Conservation (phyloP, 2,113 vertebrate species). For the Cisticola juncidis region DNA sequence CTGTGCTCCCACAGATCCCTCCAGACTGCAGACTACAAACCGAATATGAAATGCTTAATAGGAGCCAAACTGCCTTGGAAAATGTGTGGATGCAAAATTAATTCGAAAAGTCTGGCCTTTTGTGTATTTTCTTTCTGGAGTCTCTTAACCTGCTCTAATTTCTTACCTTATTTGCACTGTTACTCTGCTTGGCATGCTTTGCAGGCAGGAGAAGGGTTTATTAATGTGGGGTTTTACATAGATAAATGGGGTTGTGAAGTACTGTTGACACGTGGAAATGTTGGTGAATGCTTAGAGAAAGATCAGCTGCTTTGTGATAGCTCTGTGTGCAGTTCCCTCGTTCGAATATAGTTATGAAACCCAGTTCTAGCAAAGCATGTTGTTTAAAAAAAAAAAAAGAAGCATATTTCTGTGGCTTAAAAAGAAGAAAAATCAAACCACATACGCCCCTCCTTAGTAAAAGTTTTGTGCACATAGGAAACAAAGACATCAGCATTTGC, state of each 20-base stretch:
- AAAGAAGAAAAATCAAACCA: background rate
- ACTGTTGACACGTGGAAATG: conserved; percentile 2
- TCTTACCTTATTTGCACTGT: background rate
- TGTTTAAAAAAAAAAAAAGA: background rate
- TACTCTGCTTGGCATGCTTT: background rate
- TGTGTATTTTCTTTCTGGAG: background rate
- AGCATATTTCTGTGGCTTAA: background rate
- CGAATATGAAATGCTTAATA: background rate
- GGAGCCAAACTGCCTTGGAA: background rate
- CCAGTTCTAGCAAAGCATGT: background rate
- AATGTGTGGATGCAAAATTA: background rate
- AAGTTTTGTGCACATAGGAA: conserved; percentile 31
- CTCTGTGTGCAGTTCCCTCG: background rate
- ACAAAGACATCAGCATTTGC: conserved; percentile 70
- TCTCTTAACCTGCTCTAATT: background rate
- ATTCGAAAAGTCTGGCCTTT: background rate
- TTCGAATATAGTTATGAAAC: background rate
- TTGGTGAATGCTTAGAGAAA: background rate
- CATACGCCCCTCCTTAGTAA: background rate
- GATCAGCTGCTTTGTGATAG: conserved; percentile 16
- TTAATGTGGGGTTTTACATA: background rate
- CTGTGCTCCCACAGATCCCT: background rate
- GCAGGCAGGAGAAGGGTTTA: background rate
- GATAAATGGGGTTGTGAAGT: background rate
- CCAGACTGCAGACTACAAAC: background rate